Conservation (phyloP, 2,888 invertebrate genomes). For the Mimas tiliae region DNA sequence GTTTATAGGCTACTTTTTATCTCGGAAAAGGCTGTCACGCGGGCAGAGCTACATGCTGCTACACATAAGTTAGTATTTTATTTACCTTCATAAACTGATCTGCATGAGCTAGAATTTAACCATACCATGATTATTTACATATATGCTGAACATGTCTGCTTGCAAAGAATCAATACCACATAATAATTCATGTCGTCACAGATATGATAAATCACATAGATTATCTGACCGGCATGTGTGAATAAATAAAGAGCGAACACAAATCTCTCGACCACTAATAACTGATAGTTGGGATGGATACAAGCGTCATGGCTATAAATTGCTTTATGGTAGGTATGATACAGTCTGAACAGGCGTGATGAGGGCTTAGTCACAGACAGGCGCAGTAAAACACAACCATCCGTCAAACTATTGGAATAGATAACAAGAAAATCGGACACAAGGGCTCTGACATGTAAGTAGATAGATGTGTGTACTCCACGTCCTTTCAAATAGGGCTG, state of each 20-base stretch:
- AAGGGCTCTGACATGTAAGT: too few species aligned
- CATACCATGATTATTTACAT: too few species aligned
- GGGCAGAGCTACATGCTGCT: too few species aligned
- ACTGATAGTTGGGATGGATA: not conserved
- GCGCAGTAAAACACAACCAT: not conserved
- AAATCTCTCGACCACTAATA: not conserved
- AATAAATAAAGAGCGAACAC: not conserved
- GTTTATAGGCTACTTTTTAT: too few species aligned
- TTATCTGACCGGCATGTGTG: not conserved
- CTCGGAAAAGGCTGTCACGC: too few species aligned
- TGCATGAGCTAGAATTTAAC: too few species aligned
- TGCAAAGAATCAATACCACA: too few species aligned
- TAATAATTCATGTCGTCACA: too few species aligned
- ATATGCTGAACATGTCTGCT: too few species aligned
- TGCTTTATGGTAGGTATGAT: not conserved
- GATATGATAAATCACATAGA: too few species aligned
- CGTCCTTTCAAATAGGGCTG: not conserved
- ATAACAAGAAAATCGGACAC: conserved; percentile 1
- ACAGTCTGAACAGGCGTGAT: not conserved
- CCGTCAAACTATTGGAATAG: conserved; percentile 4
- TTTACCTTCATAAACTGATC: too few species aligned
- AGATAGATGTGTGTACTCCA: not conserved
- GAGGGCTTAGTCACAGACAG: not conserved
- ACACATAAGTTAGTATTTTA: too few species aligned
- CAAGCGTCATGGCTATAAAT: conserved; percentile 6